Evolutionary conservation across 2,113 vertebrate genomes (phyloP).

Genomic region (Casuarius casuarius): DNA sequence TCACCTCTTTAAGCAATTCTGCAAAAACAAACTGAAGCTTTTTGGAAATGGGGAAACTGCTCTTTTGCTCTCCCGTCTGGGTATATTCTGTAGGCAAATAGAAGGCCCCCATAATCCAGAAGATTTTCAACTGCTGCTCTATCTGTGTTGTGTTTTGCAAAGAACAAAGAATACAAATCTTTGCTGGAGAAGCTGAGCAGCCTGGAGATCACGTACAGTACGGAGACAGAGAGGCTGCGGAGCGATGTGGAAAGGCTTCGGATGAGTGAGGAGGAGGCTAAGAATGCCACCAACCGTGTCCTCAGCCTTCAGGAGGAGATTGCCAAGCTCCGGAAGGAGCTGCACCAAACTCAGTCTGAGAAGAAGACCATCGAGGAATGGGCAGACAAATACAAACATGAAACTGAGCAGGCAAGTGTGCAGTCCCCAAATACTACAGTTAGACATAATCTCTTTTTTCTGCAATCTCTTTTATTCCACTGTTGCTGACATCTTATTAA

Average conservation of each 20-base stretch:
- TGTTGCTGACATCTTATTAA: background rate
- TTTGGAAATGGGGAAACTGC: background rate
- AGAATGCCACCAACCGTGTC: slow-evolving; percentile 83
- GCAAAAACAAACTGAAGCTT: background rate
- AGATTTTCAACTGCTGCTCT: background rate
- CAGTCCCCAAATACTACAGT: background rate
- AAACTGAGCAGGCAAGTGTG: slow-evolving; percentile 88
- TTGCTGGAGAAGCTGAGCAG: slow-evolving; percentile 83
- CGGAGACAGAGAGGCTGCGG: slow-evolving; percentile 88
- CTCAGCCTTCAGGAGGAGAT: slow-evolving; percentile 90
- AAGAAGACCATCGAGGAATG: slow-evolving; percentile 92
- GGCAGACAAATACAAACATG: slow-evolving; percentile 88
- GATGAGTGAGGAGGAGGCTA: slow-evolving; percentile 89
- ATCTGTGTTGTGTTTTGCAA: slow-evolving; percentile 26
- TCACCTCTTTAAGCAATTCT: background rate
- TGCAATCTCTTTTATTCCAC: background rate
- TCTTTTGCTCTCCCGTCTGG: background rate
- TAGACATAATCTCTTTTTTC: background rate
- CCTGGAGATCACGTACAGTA: slow-evolving; percentile 81
- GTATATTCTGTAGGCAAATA: background rate
- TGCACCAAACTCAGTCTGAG: slow-evolving; percentile 87
- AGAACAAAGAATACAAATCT: slow-evolving; percentile 90
- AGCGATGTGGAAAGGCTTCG: slow-evolving; percentile 87
- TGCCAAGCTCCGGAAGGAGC: slow-evolving; percentile 86
- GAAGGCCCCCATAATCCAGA: background rate